These are phyloP conservation scores for Drosophila mulleri DNA, from an alignment of 2,888 invertebrate genomes.

Conservation along the genomic window DNA sequence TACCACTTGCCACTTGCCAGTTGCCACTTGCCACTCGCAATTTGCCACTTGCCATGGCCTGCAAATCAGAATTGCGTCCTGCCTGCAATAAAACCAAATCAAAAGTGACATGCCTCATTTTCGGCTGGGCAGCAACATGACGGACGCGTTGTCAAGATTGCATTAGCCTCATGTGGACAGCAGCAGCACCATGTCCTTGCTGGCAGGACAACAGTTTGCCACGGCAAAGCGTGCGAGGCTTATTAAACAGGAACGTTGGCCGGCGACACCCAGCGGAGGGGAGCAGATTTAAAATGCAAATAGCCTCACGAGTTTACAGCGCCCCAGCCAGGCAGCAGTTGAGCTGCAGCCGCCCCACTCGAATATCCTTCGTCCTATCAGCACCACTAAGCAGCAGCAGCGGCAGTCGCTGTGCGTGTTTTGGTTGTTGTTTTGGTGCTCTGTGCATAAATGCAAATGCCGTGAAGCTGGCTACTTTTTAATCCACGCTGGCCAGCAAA, in stretches of 20 bases:
- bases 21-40: background rate
- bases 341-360: slow-evolving; percentile 6
- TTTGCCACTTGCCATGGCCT: slow-evolving; percentile 20
- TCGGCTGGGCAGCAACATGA: slow-evolving; percentile 53
- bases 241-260: slow-evolving; percentile 45
- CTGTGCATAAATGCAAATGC: slow-evolving; percentile 73
- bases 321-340: background rate
- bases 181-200: slow-evolving; percentile 3
- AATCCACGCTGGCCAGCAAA: slow-evolving; percentile 74
- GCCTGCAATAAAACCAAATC: slow-evolving; percentile 67
- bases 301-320: slow-evolving; percentile 47
- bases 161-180: slow-evolving; percentile 61
- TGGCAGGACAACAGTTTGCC: slow-evolving; percentile 31
- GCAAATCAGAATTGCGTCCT: slow-evolving; percentile 66
- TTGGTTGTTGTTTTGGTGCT: slow-evolving; percentile 22
- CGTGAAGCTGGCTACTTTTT: slow-evolving; percentile 66
- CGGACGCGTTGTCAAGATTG: slow-evolving; percentile 73
- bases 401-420: slow-evolving; percentile 26
- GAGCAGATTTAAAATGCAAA: slow-evolving; percentile 73
- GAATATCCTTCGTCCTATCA: slow-evolving; percentile 9
- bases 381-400: slow-evolving; percentile 4
- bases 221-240: slow-evolving; percentile 48
- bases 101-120: slow-evolving; percentile 80
- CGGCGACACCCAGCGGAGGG: background rate
- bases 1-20: slow-evolving; percentile 3